phyloP scores from a whole-genome alignment of 2,888 invertebrate species.

The Chrysina gloriosa region DNA sequence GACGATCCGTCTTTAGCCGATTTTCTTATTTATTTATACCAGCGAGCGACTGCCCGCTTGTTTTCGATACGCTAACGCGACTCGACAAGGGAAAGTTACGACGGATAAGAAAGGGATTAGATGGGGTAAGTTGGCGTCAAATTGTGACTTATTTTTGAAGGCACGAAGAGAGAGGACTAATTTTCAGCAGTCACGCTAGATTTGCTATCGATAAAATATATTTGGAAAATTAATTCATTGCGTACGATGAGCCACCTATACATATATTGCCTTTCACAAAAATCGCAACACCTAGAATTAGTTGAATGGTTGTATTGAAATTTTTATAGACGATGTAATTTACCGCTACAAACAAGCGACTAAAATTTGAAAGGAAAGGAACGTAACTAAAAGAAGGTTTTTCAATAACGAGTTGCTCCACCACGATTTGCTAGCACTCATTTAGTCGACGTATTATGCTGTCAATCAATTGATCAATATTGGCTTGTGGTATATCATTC shows the following conservation, averaged over 20 bases:
- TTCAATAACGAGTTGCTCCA: too few relatives aligned
- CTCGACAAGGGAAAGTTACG: constrained; percentile 12
- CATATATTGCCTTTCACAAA: too few relatives aligned
- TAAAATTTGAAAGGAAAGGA: too few relatives aligned
- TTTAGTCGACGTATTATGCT: too few relatives aligned
- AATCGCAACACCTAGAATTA: too few relatives aligned
- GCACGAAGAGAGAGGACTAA: constrained; percentile 14
- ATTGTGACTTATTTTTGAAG: constrained; percentile 20
- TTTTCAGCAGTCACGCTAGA: neutral
- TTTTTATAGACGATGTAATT: too few relatives aligned
- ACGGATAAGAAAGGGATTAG: constrained; percentile 8
- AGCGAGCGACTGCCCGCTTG: neutral
- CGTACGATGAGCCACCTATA: neutral
- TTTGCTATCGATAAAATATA: constrained; percentile 2
- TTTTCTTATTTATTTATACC: constrained; percentile 30
- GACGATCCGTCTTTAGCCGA: constrained; percentile 18
- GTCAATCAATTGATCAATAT: too few relatives aligned
- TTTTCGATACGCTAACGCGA: constrained; percentile 20
- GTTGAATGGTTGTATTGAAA: too few relatives aligned
- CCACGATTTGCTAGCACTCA: too few relatives aligned
- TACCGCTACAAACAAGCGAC: too few relatives aligned
- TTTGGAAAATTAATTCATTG: neutral
- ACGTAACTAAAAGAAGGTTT: too few relatives aligned
- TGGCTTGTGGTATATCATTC: too few relatives aligned
- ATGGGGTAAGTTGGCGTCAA: constrained; percentile 11